phyloP scores from a whole-genome alignment of 2,113 vertebrate genomes.

The Chloropsis cyanopogon region DNA sequence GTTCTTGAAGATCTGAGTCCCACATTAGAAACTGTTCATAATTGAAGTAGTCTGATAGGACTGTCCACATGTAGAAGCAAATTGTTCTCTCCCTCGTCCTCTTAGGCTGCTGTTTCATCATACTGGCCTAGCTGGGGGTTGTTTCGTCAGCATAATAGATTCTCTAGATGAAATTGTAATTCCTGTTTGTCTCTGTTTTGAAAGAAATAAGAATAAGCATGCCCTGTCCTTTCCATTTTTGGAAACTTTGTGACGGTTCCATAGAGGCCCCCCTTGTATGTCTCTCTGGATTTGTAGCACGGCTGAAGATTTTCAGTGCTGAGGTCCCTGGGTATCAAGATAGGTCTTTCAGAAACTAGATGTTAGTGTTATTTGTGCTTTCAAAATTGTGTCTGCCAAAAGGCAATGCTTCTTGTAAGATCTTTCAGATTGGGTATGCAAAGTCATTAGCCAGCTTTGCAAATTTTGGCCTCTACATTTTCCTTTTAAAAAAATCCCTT shows the following conservation, averaged over 20 bases:
- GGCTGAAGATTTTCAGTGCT: neutral
- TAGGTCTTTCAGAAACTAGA: neutral
- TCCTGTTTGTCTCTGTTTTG: neutral
- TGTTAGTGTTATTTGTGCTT: neutral
- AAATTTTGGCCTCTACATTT: neutral
- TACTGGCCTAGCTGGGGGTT: neutral
- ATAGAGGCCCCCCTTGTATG: neutral
- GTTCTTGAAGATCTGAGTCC: neutral
- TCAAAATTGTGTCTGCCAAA: neutral
- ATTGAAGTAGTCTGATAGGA: neutral
- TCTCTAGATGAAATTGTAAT: neutral
- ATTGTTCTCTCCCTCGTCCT: neutral
- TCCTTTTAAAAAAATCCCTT: neutral
- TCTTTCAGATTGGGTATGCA: neutral
- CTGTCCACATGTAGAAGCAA: rapidly evolving
- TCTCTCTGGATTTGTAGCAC: neutral
- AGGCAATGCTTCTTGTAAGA: neutral
- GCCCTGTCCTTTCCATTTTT: neutral
- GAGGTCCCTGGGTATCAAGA: neutral
- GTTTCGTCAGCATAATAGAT: neutral
- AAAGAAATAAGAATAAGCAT: neutral
- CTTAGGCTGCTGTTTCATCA: neutral
- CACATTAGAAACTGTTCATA: neutral
- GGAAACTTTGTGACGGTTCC: neutral
- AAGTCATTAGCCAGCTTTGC: slow-evolving; percentile 4